Evolutionary conservation across 2,888 invertebrate genomes (phyloP), one percentile per base, ranked within the genome.

Genomic region (Smittia aterrima): DNA sequence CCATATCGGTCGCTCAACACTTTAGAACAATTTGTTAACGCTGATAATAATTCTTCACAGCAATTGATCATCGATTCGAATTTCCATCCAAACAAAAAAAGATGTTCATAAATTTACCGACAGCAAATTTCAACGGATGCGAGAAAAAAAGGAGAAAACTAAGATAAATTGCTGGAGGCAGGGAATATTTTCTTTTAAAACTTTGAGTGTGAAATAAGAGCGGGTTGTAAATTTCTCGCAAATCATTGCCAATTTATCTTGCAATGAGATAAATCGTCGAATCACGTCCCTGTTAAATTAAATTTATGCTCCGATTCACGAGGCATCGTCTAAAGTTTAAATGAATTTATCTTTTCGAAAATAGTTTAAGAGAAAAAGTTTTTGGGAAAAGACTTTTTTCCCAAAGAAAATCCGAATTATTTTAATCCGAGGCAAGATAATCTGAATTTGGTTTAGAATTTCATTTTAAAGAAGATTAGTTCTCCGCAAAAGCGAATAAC

Each of bases 51-150:
- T 54, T 27, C 20, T 41, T 7, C 54, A 54, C 11, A 13, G 70
- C 70, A 53, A 70, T 54, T 54, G 70, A 70, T 70, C 53, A 70
- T 24, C 40, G 68, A 68, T 20, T 68, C 68, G 41, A 41, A 47
- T 68, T 68, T 18, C 58, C 18, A n/a, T 20, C 22, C 9, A 16
- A 47, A 47, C 11, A 47, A 47, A 47, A n/a, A 16, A 22, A 22
- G 22, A 22, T 58, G 58, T 58, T 58, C 22, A 22, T 22, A 13
- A 22, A 1, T 4, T 58, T 58, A 1, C 20, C 22, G 22, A 58
- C 58, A 58, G 16, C 7, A n/a, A 22, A 22, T 58, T 47, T 47
- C 11, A 47, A 47, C 47, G 47, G n/a, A 38, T 7, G 38, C 11
- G 32, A 32, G 3, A 32, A 32, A 58, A 58, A 58, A 22, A 22